Conservation (phyloP, 2,888 invertebrate genomes). For the Drosophila antonietae region DNA sequence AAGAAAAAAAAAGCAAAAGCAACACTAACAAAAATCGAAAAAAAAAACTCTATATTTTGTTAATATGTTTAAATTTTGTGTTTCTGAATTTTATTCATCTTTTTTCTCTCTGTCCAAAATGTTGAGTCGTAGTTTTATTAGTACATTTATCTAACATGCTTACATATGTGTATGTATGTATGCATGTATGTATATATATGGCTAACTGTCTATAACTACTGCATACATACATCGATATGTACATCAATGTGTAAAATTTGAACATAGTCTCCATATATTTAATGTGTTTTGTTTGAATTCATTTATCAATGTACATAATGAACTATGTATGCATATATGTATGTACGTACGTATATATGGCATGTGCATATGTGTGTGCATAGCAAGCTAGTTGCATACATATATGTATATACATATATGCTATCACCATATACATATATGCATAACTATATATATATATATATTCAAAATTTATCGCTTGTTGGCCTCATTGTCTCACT, state of each 20-base stretch:
- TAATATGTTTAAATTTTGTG: conserved; percentile 57
- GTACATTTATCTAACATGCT: conserved; percentile 29
- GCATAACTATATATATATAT: conserved; percentile 6
- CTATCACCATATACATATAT: not conserved
- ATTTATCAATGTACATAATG: conserved; percentile 24
- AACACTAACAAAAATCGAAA: conserved; percentile 65
- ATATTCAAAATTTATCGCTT: conserved; percentile 33
- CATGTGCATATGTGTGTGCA: conserved; percentile 18
- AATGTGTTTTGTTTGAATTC: conserved; percentile 7
- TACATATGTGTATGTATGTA: conserved; percentile 19
- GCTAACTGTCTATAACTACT: conserved; percentile 11
- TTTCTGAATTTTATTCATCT: conserved; percentile 48
- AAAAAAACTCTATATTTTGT: conserved; percentile 56
- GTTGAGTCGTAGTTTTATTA: conserved; percentile 61
- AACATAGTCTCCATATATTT: conserved; percentile 10
- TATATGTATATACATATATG: conserved; percentile 10
- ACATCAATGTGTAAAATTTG: conserved; percentile 8
- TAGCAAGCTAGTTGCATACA: conserved; percentile 18
- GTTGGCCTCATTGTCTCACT: conserved; percentile 34
- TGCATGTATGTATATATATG: conserved; percentile 1
- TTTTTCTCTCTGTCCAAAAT: conserved; percentile 26
- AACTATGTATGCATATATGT: conserved; percentile 13
- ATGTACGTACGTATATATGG: conserved; percentile 2
- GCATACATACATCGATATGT: conserved; percentile 25
- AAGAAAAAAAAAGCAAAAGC: conserved; percentile 49